These are phyloP conservation scores for Spermophilus dauricus DNA, from an alignment of 2,113 vertebrate genomes.

Conservation along the genomic window DNA sequence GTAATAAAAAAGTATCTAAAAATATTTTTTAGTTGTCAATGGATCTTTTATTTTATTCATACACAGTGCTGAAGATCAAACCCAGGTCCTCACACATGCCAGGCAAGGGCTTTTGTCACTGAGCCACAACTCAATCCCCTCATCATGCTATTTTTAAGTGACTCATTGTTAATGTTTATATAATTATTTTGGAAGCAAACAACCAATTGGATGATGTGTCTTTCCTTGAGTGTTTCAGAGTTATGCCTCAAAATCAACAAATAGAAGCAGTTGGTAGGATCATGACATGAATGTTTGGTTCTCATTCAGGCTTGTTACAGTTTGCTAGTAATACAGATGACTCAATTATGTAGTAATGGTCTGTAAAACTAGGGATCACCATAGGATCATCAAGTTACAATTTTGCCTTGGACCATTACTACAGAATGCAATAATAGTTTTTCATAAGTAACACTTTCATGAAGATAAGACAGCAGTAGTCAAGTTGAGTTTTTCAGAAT, in stretches of 20 bases:
- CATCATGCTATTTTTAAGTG: not conserved
- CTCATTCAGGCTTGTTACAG: not conserved
- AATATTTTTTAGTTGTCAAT: too few species aligned
- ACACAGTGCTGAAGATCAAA: too few species aligned
- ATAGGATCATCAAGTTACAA: not conserved
- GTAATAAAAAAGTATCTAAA: not conserved
- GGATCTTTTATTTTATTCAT: too few species aligned
- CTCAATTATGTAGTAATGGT: not conserved
- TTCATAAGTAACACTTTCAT: not conserved
- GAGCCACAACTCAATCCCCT: too few species aligned
- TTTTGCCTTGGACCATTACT: not conserved
- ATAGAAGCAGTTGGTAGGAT: not conserved
- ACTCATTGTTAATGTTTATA: not conserved
- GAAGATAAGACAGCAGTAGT: not conserved
- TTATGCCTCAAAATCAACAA: not conserved
- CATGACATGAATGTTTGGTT: not conserved
- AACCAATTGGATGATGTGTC: not conserved
- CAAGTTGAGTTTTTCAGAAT: not conserved
- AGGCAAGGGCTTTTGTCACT: too few species aligned
- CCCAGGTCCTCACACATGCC: too few species aligned
- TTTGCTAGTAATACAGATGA: conserved; percentile 2
- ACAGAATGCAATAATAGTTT: not conserved
- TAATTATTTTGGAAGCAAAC: not conserved
- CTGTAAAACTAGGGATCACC: conserved; percentile 5
- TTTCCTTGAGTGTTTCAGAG: not conserved